phyloP scores from a whole-genome alignment of 1,140 invertebrate genomes.

The Oryzaephilus surinamensis region DNA sequence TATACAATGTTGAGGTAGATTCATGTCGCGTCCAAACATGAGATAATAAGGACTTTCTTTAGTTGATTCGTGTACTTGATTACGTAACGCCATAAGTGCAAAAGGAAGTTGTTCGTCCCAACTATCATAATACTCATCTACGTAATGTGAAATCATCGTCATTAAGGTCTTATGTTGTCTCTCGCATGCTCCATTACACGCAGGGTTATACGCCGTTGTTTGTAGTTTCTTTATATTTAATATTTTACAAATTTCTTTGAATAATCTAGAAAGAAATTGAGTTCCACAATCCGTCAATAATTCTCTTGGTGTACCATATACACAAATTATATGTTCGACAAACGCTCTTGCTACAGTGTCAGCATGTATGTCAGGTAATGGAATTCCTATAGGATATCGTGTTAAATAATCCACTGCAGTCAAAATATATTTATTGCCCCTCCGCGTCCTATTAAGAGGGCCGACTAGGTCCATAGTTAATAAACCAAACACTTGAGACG shows the following conservation, averaged over 20 bases:
- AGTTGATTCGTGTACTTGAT: conserved; percentile 8
- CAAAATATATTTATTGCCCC: neutral
- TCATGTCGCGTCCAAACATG: neutral
- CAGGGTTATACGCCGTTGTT: neutral
- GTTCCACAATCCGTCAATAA: too few species aligned
- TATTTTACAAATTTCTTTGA: conserved; percentile 23
- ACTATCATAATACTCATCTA: conserved; percentile 2
- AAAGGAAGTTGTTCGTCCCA: conserved; percentile 8
- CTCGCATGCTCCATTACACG: neutral
- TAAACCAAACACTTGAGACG: neutral
- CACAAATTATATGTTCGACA: neutral
- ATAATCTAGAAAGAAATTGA: conserved; percentile 23
- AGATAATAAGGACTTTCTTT: conserved; percentile 2
- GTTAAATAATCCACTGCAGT: neutral
- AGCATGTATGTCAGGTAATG: neutral
- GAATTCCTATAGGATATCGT: neutral
- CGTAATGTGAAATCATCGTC: conserved; percentile 2
- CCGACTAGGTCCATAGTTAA: neutral
- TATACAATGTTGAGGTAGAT: neutral
- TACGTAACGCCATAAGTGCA: conserved; percentile 9
- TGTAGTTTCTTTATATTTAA: neutral
- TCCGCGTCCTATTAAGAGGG: neutral
- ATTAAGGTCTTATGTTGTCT: conserved; percentile 14
- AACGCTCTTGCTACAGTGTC: neutral
- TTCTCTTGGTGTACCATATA: too few species aligned